Evolutionary conservation across 2,888 invertebrate species (phyloP), one percentile per base, ranked within the genome.

Genomic region (Chrysomela aeneicollis): DNA sequence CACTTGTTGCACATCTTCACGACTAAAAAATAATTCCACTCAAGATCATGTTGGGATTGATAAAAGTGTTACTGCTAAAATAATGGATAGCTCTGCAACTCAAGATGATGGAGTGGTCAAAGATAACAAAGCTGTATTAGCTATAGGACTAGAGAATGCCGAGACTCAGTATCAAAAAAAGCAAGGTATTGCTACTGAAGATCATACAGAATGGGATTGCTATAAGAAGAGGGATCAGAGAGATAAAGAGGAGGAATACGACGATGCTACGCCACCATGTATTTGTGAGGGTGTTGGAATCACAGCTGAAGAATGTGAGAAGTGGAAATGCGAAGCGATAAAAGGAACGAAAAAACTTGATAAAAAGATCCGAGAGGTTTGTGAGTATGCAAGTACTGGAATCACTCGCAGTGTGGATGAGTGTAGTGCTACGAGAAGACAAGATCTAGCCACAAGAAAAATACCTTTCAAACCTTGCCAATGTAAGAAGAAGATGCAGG

Each of bases 141-240:
- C 42, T 15, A 42, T 1, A 42, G 42, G 15, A 4, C n/a, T 42
- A 12, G 42, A 42, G 1, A 42, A n/a, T 42, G 42, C 42, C 1
- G 42, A 12, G 42, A 42, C 42, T 42, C 42, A 42, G 46, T 30
- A 17, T 26, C 30, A 26, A 30, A 55, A 10, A 12, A 0, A 55
- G 42, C 4, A 42, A 18, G 54, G 49, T 21, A 26, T 50, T n/a
- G 66, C 52, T 17, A 54, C 50, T 18, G 47, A 52, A 19, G 61
- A 61, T 37, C 26, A n/a, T 12, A 22, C 59, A 3, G 26, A 61
- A 32, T 22, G 60, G 22, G 54, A 61, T 26, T 61, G 54, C 18
- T 26, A 52, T 6, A 21, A 30, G 26, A 52, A 60, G 6, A 51
- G 21, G 46, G 55, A 52, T 52, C 32, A 46, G 55, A 57, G 46